These are phyloP conservation scores for Paramormyrops hopkinsi DNA, from an alignment of 2,797 vertebrate genomes.

Conservation along the genomic window DNA sequence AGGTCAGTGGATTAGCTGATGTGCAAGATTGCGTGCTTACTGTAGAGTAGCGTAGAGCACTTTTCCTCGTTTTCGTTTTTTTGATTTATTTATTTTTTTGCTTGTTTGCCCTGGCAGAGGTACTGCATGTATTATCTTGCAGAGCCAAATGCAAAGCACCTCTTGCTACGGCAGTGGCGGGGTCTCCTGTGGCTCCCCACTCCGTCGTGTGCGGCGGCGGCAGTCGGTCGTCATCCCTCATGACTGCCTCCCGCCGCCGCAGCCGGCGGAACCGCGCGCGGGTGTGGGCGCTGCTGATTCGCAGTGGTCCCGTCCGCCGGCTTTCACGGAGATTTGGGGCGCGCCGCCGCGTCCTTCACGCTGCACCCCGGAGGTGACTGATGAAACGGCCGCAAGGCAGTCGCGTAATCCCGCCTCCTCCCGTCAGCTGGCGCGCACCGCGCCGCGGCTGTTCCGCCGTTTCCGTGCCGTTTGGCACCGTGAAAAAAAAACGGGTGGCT, in stretches of 20 bases:
- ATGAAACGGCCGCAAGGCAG: slow-evolving; percentile 46
- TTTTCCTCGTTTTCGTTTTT: neutral
- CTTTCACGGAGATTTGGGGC: slow-evolving; percentile 29
- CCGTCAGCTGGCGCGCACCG: slow-evolving; percentile 27
- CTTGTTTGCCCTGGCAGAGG: neutral
- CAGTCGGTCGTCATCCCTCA: neutral
- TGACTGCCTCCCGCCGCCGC: neutral
- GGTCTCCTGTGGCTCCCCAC: neutral
- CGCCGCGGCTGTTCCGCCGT: slow-evolving; percentile 58
- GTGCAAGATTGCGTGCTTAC: slow-evolving; percentile 16
- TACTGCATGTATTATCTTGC: neutral
- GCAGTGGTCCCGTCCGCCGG: slow-evolving; percentile 24
- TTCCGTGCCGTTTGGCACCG: slow-evolving; percentile 65
- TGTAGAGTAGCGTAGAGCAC: slow-evolving; percentile 26
- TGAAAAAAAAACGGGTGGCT: slow-evolving; percentile 69
- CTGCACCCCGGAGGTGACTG: slow-evolving; percentile 49
- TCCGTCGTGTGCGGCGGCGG: too few species aligned
- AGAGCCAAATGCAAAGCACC: neutral
- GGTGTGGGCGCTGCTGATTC: slow-evolving; percentile 17
- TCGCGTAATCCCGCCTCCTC: slow-evolving; percentile 28
- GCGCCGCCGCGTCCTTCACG: slow-evolving; percentile 60
- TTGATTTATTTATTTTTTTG: slow-evolving; percentile 17
- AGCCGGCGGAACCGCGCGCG: neutral
- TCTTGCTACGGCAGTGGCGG: neutral
- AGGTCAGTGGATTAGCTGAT: slow-evolving; percentile 29